Evolutionary conservation across 1,140 invertebrate species (phyloP).

Genomic region (Zaprionus taronus): DNA sequence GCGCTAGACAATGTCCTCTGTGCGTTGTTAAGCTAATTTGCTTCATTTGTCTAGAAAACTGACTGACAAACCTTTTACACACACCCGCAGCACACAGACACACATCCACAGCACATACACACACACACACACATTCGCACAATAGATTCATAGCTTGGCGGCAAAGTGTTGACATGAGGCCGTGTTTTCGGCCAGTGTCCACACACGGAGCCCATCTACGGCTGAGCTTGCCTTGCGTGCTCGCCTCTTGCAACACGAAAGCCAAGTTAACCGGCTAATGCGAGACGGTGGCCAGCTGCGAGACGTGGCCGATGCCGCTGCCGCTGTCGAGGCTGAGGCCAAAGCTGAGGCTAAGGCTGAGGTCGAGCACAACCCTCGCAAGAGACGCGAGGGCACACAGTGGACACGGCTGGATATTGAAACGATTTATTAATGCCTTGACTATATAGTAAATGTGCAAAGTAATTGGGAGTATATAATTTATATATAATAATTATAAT

Average conservation of each 20-base stretch:
- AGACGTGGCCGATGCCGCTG: neutral
- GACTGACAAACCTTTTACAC: slow-evolving; percentile 51
- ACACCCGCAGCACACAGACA: slow-evolving; percentile 21
- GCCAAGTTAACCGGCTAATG: slow-evolving; percentile 50
- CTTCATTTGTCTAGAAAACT: slow-evolving; percentile 81
- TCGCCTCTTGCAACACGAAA: slow-evolving; percentile 59
- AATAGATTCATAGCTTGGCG: slow-evolving; percentile 44
- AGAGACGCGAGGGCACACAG: neutral
- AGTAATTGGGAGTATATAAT: too few species aligned
- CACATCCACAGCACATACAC: slow-evolving; percentile 5
- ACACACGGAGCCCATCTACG: neutral
- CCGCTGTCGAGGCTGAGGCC: neutral
- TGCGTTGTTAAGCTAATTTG: slow-evolving; percentile 82
- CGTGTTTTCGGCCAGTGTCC: slow-evolving; percentile 59
- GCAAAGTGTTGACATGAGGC: slow-evolving; percentile 70
- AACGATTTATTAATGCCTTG: neutral
- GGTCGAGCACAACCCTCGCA: neutral
- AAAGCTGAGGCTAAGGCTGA: neutral
- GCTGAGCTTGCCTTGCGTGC: slow-evolving; percentile 43
- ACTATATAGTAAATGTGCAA: neutral
- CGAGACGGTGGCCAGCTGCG: neutral
- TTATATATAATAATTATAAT: too few species aligned
- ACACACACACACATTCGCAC: neutral
- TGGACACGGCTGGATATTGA: neutral
- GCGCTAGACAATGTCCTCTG: slow-evolving; percentile 69